Evolutionary conservation across 1,140 invertebrate genomes (phyloP), one percentile per base, ranked within the genome.

Genomic region (Bombus waltoni): DNA sequence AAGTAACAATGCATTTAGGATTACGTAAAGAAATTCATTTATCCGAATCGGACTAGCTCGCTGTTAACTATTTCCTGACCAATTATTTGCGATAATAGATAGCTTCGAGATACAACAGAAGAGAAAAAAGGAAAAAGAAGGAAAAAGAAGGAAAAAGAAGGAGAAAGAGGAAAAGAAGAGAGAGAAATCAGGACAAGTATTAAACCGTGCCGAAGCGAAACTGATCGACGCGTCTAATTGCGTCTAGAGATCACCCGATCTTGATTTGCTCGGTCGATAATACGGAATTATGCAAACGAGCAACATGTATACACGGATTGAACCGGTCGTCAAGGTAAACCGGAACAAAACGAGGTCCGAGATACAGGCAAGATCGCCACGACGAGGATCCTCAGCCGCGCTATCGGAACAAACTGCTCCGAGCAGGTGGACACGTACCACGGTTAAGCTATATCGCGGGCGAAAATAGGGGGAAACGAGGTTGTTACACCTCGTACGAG

Each of bases 391-490:
- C 47, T 90, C 70, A 32, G 38, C 35, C 44, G 18, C 72, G 59
- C 70, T 84, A 84, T 91, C 72, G 57, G 81, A 22, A 87, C 79
- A 86, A 86, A 89, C 83, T 86, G 85, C 47, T 73, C 71, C 80
- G 70, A 86, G 66, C 70, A 72, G 74, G 78, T 83, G 68, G 47
- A 89, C 85, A 89, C 77, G 89, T 81, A 87, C 59, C 15, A 74
- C 68, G 77, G 35, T 76, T 81, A 74, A 79, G 66, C 82, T 75
- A 42, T 72, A 81, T 85, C 59, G 74, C 22, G 38, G 38, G 68
- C 72, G 81, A 92, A 87, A 92, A 92, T 87, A 90, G 80, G 66
- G 85, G 89, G 75, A 89, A 92, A 92, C 89, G 86, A 88, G 90
- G 86, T 89, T 91, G 89, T 89, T 86, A 87, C 68, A 82, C 47